phyloP scores from a whole-genome alignment of 2,797 vertebrate species.

The Loris lydekkerianus region DNA sequence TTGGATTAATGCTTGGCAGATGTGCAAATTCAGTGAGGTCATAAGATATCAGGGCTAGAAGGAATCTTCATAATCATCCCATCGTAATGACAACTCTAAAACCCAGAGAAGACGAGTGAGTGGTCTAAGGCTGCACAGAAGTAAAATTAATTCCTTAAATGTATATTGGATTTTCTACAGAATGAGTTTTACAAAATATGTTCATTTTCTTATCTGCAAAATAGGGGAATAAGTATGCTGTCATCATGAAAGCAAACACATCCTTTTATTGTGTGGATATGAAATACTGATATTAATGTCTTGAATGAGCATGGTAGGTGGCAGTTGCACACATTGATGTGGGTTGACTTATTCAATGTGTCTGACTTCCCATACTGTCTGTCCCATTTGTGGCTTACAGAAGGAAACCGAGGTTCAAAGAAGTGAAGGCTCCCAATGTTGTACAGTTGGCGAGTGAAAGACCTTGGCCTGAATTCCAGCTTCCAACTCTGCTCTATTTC shows the following conservation, averaged over 20 bases:
- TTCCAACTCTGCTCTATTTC: neutral
- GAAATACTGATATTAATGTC: neutral
- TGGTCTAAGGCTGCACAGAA: neutral
- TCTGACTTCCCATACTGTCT: fast-evolving
- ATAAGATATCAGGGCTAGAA: neutral
- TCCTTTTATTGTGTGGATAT: neutral
- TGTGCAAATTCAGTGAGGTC: neutral
- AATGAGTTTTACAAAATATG: neutral
- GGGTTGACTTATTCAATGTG: neutral
- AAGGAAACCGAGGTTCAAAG: neutral
- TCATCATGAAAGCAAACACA: neutral
- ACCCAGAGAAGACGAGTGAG: neutral
- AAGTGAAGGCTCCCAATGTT: neutral
- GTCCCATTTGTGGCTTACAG: neutral
- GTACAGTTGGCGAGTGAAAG: neutral
- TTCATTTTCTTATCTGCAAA: neutral
- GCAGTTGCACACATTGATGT: neutral
- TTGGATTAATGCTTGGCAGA: neutral
- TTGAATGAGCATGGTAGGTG: neutral
- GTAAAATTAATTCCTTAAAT: neutral
- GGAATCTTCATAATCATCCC: neutral
- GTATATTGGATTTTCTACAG: neutral
- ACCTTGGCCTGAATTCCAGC: neutral
- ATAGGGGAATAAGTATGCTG: neutral
- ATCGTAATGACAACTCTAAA: neutral